phyloP scores from a whole-genome alignment of 2,113 vertebrate species.

The Corythoichthys intestinalis region DNA sequence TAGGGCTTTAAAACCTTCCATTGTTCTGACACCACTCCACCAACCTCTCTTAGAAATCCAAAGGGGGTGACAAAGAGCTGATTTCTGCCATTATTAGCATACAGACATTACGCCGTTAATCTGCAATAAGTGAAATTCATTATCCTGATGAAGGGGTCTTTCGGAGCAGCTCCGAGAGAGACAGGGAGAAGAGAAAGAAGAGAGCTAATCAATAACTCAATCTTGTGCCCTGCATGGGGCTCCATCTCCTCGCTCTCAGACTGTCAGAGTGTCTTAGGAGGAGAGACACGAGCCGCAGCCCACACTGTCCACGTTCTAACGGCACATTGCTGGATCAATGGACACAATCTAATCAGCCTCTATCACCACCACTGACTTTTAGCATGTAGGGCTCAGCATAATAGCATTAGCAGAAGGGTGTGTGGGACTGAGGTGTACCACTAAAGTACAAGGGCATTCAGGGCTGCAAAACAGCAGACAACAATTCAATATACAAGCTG shows the following conservation, averaged over 20 bases:
- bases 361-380: conserved; percentile 69
- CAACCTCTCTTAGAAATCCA: conserved; percentile 44
- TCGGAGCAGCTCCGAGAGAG: conserved; percentile 47
- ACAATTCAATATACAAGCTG: conserved; percentile 7
- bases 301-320: conserved; percentile 44
- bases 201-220: conserved; percentile 71
- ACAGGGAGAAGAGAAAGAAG: conserved; percentile 47
- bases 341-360: conserved; percentile 71
- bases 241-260: conserved; percentile 58
- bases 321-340: conserved; percentile 65
- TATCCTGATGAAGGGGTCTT: conserved; percentile 65
- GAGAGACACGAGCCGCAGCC: conserved; percentile 44
- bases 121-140: conserved; percentile 72
- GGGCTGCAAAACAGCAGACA: conserved; percentile 23
- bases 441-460: conserved; percentile 56
- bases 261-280: conserved; percentile 52
- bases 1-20: conserved; percentile 40
- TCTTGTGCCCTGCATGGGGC: conserved; percentile 65
- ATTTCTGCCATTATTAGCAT: conserved; percentile 66
- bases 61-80: conserved; percentile 66
- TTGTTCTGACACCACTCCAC: conserved; percentile 11
- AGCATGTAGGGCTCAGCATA: conserved; percentile 55
- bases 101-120: conserved; percentile 64
- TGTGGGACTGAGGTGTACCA: conserved; percentile 35
- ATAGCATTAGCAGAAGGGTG: conserved; percentile 58